Evolutionary conservation across 2,113 vertebrate genomes (phyloP).

Genomic region (Cyprinodon tularosa): DNA sequence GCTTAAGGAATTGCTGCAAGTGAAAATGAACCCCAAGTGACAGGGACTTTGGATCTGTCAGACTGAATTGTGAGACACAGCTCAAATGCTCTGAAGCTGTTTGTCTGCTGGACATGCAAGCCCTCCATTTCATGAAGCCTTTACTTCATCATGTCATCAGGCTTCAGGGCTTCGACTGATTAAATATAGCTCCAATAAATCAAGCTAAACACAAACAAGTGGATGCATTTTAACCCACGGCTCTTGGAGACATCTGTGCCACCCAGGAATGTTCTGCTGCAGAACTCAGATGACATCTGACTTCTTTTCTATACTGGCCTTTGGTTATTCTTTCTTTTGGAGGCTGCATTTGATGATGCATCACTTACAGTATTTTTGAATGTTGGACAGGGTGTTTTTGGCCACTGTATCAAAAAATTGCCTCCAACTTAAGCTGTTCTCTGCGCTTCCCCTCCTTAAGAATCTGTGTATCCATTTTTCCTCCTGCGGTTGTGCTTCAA

Average conservation of each 20-base stretch:
- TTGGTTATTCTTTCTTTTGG: constrained; percentile 44
- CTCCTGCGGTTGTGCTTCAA: constrained; percentile 49
- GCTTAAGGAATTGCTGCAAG: not conserved
- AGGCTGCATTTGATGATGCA: constrained; percentile 33
- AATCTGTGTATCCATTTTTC: constrained; percentile 52
- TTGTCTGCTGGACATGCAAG: constrained; percentile 3
- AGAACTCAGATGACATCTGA: constrained; percentile 25
- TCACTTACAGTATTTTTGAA: not conserved
- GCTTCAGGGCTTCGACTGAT: constrained; percentile 8
- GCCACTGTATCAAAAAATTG: not conserved
- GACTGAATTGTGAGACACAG: not conserved
- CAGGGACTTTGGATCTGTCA: not conserved
- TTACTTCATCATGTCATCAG: constrained; percentile 1
- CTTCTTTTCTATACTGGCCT: constrained; percentile 29
- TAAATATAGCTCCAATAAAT: constrained; percentile 29
- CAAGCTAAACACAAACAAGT: constrained; percentile 33
- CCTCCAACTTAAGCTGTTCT: constrained; percentile 34
- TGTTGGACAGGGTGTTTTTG: not conserved
- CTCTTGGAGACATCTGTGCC: constrained; percentile 4
- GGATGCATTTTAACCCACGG: constrained; percentile 10
- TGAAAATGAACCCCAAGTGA: not conserved
- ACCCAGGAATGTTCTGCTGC: constrained; percentile 17
- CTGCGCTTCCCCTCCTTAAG: constrained; percentile 56
- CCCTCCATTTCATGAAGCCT: not conserved
- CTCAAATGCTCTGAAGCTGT: not conserved